phyloP scores from a whole-genome alignment of 2,888 invertebrate species.

The Dexiosoma caninum region DNA sequence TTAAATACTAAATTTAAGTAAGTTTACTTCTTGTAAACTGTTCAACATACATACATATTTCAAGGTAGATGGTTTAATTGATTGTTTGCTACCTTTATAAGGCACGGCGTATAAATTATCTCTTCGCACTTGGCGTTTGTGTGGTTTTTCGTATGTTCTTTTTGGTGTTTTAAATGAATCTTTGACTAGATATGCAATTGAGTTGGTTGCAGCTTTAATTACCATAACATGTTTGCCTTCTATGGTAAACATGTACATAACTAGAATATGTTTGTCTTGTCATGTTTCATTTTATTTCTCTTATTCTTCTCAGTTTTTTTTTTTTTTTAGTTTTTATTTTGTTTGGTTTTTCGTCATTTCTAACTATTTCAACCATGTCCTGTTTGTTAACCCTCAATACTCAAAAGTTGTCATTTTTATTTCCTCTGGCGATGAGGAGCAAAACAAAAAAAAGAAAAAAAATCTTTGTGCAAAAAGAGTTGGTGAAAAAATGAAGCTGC shows the following conservation, averaged over 20 bases:
- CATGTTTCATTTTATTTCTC: constrained; percentile 3
- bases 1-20: no score
- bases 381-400: constrained; percentile 43
- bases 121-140: not conserved
- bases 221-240: constrained; percentile 60
- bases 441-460: constrained; percentile 27
- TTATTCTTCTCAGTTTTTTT: not conserved
- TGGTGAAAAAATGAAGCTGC: constrained; percentile 1
- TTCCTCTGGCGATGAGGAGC: constrained; percentile 51
- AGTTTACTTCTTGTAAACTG: no score
- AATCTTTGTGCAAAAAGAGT: not conserved
- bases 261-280: constrained; percentile 25
- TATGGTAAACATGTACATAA: constrained; percentile 38
- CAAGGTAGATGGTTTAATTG: not conserved
- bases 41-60: no score
- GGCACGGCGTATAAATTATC: not conserved
- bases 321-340: not conserved
- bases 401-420: constrained; percentile 60
- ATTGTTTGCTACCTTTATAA: not conserved
- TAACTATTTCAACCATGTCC: not conserved
- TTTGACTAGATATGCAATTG: constrained; percentile 25
- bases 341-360: not conserved
- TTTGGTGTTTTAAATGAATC: not conserved
- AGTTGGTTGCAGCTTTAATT: constrained; percentile 56
- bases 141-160: not conserved